A percentile compares a stretch with the other conserved stretches of the same genome.
Evolutionary conservation across 2,888 invertebrate genomes (phyloP).

Genomic region (Scaeva pyrastri): DNA sequence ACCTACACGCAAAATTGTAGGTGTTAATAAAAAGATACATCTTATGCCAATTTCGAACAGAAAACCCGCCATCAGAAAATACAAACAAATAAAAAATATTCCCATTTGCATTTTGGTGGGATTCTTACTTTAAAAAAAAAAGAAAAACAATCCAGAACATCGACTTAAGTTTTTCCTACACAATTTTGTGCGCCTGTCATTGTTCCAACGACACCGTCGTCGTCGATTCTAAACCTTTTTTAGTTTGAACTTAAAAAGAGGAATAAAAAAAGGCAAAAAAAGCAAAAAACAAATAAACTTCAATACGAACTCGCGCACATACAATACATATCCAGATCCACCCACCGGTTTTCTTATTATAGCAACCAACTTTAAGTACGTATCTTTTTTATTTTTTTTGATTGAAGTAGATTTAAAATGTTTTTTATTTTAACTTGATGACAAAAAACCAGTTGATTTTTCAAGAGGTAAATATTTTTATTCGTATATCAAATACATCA

Average conservation of each 20-base stretch:
- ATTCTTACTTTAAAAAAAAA: conserved; percentile 7
- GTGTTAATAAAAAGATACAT: conserved; percentile 31
- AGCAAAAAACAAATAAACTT: too few relatives aligned
- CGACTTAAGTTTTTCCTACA: conserved; percentile 54
- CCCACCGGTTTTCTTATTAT: conserved; percentile 69
- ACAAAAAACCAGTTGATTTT: conserved; percentile 21
- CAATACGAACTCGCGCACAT: conserved; percentile 32
- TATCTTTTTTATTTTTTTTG: background rate
- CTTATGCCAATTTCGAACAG: conserved; percentile 38
- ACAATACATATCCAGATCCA: conserved; percentile 56
- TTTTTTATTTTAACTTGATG: conserved; percentile 26
- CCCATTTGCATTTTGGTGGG: conserved; percentile 26
- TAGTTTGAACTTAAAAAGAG: conserved; percentile 36
- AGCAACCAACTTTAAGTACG: conserved; percentile 39
- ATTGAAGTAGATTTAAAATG: background rate
- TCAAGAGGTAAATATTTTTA: conserved; percentile 1
- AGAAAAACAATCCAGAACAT: conserved; percentile 23
- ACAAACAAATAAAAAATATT: conserved; percentile 6
- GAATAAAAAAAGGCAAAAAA: conserved; percentile 17
- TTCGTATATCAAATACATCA: conserved; percentile 6
- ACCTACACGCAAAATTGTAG: conserved; percentile 38
- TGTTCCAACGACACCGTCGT: conserved; percentile 35
- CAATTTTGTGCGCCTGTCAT: conserved; percentile 60
- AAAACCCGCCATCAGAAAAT: conserved; percentile 8
- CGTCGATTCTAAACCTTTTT: conserved; percentile 55